Evolutionary conservation across 2,888 invertebrate genomes (phyloP).

Genomic region (Aleiodes alternator): DNA sequence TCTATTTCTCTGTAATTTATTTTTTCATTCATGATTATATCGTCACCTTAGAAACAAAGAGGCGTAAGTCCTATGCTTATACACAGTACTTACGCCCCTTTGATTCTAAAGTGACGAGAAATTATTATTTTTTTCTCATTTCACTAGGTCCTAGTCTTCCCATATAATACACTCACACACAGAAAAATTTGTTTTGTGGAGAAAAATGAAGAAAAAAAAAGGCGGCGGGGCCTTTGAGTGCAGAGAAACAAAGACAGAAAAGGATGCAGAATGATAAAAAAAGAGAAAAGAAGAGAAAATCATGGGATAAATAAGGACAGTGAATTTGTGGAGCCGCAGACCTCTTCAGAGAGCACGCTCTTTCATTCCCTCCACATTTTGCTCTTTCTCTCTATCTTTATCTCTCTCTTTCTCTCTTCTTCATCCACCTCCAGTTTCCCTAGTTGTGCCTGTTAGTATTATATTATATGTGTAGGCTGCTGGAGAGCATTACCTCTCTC

Average conservation of each 20-base stretch:
- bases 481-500: slow-evolving; percentile 6
- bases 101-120: too few species aligned
- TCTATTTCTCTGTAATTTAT: neutral
- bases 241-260: slow-evolving; percentile 38
- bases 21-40: neutral
- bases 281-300: slow-evolving; percentile 47
- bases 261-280: too few species aligned
- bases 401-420: slow-evolving; percentile 17
- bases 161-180: too few species aligned
- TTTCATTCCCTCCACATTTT: slow-evolving; percentile 37
- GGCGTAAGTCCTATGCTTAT: too few species aligned
- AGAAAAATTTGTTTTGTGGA: neutral
- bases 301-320: slow-evolving; percentile 40
- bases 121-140: neutral
- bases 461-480: slow-evolving; percentile 1
- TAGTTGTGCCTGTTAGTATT: slow-evolving; percentile 37
- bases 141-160: neutral
- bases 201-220: slow-evolving; percentile 37
- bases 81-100: too few species aligned
- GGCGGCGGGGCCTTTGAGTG: slow-evolving; percentile 33
- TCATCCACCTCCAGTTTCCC: slow-evolving; percentile 48
- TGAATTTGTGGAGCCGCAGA: slow-evolving; percentile 45
- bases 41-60: too few species aligned
- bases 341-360: slow-evolving; percentile 45
- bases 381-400: slow-evolving; percentile 17